Conservation (phyloP, 1,140 invertebrate species). For the Orchestia grillus region DNA sequence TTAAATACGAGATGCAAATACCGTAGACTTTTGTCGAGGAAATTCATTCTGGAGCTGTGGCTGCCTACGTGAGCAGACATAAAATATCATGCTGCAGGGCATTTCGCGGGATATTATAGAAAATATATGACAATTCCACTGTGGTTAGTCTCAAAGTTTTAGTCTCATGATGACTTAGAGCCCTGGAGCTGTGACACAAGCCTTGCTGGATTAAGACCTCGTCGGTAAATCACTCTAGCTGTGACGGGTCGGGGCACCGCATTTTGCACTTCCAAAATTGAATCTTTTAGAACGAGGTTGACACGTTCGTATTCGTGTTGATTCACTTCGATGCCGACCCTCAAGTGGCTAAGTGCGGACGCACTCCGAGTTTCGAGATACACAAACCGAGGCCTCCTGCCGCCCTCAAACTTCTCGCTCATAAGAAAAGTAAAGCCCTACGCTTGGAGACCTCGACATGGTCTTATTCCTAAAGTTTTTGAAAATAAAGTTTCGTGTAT, state of each 20-base stretch:
- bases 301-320: too few species aligned
- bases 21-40: background rate
- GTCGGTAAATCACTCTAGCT: background rate
- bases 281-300: too few species aligned
- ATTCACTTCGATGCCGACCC: too few species aligned
- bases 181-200: background rate
- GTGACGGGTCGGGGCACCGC: background rate
- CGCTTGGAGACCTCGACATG: background rate
- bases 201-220: background rate
- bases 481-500: background rate
- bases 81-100: background rate
- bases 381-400: background rate
- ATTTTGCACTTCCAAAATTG: too few species aligned
- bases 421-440: background rate
- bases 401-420: background rate
- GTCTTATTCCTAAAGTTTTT: background rate
- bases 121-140: background rate
- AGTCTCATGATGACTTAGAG: background rate
- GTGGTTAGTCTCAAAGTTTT: background rate
- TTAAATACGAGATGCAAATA: background rate
- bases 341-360: background rate
- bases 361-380: background rate
- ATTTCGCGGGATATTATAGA: background rate
- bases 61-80: too few species aligned
- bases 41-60: too few species aligned